phyloP scores from a whole-genome alignment of 2,113 vertebrate genomes.

The Lichenostomus cassidix region DNA sequence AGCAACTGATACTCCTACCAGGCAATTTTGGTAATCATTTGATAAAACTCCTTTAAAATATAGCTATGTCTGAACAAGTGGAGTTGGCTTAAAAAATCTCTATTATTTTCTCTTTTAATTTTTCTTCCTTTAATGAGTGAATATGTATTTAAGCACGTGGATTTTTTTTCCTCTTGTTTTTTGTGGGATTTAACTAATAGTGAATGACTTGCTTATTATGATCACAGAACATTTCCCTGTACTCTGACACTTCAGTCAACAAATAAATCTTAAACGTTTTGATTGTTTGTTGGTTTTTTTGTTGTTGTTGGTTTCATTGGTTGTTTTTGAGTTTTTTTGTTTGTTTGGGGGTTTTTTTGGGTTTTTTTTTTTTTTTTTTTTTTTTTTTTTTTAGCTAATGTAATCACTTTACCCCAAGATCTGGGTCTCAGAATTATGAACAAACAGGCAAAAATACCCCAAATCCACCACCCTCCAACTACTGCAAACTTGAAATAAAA shows the following conservation, averaged over 20 bases:
- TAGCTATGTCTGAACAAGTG: background rate
- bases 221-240: background rate
- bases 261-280: background rate
- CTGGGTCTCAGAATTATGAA: background rate
- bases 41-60: background rate
- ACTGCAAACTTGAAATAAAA: background rate
- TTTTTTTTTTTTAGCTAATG: background rate
- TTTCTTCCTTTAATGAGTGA: background rate
- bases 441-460: rapidly evolving
- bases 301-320: too few species aligned
- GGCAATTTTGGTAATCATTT: background rate
- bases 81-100: background rate
- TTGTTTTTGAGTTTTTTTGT: background rate
- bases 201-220: background rate
- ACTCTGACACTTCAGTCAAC: background rate
- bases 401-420: background rate
- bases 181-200: background rate
- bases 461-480: rapidly evolving
- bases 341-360: background rate
- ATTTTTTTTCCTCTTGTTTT: background rate
- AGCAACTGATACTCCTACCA: background rate
- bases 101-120: background rate
- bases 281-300: too few species aligned
- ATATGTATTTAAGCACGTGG: background rate
- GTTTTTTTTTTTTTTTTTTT: too few species aligned